Evolutionary conservation across 64 coral and sea anemone genomes (phyloP), one percentile per base, ranked within the genome.

Genomic region (Stylophora pistillata): DNA sequence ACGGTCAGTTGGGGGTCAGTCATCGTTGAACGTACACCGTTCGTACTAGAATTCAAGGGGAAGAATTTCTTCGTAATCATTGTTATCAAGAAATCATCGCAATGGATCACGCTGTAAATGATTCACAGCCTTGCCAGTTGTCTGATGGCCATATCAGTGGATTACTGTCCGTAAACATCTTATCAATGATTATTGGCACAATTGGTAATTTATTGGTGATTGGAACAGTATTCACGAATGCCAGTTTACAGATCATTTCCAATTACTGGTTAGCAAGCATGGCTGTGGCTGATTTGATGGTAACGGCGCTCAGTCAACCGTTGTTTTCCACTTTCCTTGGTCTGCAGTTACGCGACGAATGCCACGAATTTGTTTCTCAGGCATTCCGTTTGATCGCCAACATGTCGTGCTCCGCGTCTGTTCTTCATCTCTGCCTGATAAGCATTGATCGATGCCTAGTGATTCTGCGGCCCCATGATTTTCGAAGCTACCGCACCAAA

Each of bases 231-330:
- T 89, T 89, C 82, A 97, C 95, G 7, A 97, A 91, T 73, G 82
- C 81, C 20, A 80, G 71, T 66, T 91, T 97, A 34, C 91, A 93
- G 55, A 97, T 92, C 14, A 78, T 97, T n/a, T 93, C 95, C 1
- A 97, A 97, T 74, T 97, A 82, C 61, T 89, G 92, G 58, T 76
- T 97, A 3, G 91, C 93, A 3, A 93, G 91, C 28, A 93, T 97
- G 91, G 90, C 95, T 4, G 58, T 90, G 5, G 91, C 95, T 74
- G 95, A 97, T 74, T 73, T 97, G 25, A 74, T 93, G 15, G 95
- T 97, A 15, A 89, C 95, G 14, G 82, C 89, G 27, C 61, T 97
- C 0, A 73, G 75, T 16, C 95, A 97, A 72, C 95, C 91, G 26
- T 68, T 97, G 30, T 88, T 97, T 30, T 87, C 79, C 9, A 52